Percentiles rank a stretch among this genome's conserved stretches.
Conservation (phyloP, 2,888 invertebrate genomes). For the Orthonychiurus folsomi region DNA sequence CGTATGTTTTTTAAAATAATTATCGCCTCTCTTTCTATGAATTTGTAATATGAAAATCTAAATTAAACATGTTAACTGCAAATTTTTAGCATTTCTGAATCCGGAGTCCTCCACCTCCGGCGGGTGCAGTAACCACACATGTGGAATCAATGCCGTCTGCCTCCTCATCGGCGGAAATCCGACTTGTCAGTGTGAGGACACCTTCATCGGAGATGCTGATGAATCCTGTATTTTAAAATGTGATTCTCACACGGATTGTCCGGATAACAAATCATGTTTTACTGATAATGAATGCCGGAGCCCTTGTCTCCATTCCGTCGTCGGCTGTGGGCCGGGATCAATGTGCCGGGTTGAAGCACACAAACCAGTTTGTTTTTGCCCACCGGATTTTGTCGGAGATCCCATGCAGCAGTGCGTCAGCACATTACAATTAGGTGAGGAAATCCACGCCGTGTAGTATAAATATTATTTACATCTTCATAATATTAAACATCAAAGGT, state of each 20-base stretch:
- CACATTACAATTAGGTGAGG: constrained; percentile 28
- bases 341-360: constrained; percentile 21
- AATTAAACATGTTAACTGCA: too few species aligned
- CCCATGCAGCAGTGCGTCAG: constrained; percentile 27
- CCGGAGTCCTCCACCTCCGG: not conserved
- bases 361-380: constrained; percentile 30
- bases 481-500: too few species aligned
- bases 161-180: not conserved
- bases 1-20: too few species aligned
- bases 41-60: too few species aligned
- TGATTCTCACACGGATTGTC: constrained; percentile 33
- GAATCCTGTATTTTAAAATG: constrained; percentile 13
- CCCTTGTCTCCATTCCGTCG: constrained; percentile 32
- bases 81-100: too few species aligned
- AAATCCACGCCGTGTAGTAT: constrained; percentile 1
- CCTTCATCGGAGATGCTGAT: not conserved
- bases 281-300: constrained; percentile 29
- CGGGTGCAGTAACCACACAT: not conserved
- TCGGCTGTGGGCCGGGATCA: constrained; percentile 27
- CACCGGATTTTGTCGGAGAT: constrained; percentile 23
- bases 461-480: constrained; percentile 3
- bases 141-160: not conserved
- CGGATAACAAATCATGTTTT: constrained; percentile 32
- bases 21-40: too few species aligned
- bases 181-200: not conserved